phyloP scores from a whole-genome alignment of 2,888 invertebrate genomes.

The Sialis lutaria region DNA sequence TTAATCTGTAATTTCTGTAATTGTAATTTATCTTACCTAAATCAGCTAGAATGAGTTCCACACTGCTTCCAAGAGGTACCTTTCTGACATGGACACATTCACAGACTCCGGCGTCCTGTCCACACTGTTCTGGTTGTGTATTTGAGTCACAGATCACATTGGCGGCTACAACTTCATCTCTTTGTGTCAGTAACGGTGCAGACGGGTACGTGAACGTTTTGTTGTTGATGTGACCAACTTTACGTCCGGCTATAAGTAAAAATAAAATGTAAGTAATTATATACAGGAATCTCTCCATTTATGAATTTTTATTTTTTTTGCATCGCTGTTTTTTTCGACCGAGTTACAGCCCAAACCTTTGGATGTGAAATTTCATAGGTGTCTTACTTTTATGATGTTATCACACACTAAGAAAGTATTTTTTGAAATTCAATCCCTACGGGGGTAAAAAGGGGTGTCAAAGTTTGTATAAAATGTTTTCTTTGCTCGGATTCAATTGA shows the following conservation, averaged over 20 bases:
- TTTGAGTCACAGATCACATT: constrained; percentile 24
- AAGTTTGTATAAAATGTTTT: too few relatives aligned
- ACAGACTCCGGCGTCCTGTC: constrained; percentile 29
- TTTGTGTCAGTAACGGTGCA: constrained; percentile 61
- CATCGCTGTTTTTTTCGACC: too few relatives aligned
- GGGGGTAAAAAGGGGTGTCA: too few relatives aligned
- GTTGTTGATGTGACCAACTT: constrained; percentile 34
- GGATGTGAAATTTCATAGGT: too few relatives aligned
- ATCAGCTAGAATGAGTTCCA: constrained; percentile 58
- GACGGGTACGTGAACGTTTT: constrained; percentile 60
- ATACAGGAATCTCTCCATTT: too few relatives aligned
- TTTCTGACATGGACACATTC: constrained; percentile 59
- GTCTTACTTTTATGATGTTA: too few relatives aligned
- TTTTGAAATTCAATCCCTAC: too few relatives aligned
- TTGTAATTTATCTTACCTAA: constrained; percentile 37
- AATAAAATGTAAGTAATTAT: neutral
- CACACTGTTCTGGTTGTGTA: constrained; percentile 18
- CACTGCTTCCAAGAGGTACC: constrained; percentile 45
- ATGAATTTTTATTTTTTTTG: too few relatives aligned
- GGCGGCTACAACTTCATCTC: constrained; percentile 23
- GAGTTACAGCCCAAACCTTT: too few relatives aligned
- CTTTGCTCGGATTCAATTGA: too few relatives aligned
- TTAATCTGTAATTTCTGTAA: too few relatives aligned
- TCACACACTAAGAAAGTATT: too few relatives aligned
- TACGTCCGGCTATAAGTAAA: constrained; percentile 27